A percentile compares a stretch with the other conserved stretches of the same genome.
phyloP scores from a whole-genome alignment of 2,797 vertebrate species.

The Novumbra hubbsi region DNA sequence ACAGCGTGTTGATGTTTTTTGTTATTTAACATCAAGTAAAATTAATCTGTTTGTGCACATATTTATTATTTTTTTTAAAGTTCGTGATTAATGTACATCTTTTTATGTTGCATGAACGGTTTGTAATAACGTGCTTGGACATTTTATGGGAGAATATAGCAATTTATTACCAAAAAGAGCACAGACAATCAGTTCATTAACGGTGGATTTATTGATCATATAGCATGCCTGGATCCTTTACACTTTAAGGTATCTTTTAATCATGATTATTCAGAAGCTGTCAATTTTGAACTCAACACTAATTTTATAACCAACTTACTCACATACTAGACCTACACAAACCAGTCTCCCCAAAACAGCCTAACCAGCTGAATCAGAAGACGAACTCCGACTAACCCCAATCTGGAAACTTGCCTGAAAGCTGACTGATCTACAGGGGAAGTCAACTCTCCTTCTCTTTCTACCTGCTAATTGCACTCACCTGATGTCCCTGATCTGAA shows the following conservation, averaged over 20 bases:
- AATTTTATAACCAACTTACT: constrained; percentile 50
- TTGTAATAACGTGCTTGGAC: not conserved
- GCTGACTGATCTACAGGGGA: not conserved
- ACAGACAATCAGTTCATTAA: constrained; percentile 53
- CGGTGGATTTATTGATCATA: constrained; percentile 86
- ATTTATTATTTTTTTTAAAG: not conserved
- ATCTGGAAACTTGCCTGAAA: not conserved
- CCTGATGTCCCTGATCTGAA: too few relatives aligned
- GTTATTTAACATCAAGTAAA: not conserved
- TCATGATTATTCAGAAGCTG: constrained; percentile 68
- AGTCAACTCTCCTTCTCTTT: not conserved
- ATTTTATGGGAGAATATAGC: not conserved
- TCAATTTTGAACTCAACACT: constrained; percentile 72
- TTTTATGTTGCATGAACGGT: not conserved
- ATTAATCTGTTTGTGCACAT: not conserved
- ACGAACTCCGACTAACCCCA: not conserved
- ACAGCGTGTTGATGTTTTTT: not conserved
- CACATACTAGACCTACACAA: constrained; percentile 26
- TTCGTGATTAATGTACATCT: not conserved
- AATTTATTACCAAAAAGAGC: constrained; percentile 1
- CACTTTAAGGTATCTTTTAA: constrained; percentile 65
- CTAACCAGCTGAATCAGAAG: not conserved
- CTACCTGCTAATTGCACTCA: too few relatives aligned
- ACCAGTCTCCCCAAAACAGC: constrained; percentile 7
- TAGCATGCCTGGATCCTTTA: constrained; percentile 74